Conservation (phyloP, 2,113 vertebrate genomes). For the Dicrurus megarhynchus region DNA sequence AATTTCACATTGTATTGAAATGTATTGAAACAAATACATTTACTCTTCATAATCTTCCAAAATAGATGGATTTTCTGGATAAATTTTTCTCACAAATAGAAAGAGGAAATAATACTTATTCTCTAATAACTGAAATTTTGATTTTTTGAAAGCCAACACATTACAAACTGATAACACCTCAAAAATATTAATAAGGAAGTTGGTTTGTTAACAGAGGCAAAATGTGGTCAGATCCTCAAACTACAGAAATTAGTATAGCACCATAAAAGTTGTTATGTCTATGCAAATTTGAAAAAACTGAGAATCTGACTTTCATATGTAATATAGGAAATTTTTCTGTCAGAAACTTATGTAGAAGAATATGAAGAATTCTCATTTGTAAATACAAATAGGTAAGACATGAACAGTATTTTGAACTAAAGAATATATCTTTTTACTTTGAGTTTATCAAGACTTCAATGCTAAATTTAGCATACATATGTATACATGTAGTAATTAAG, state of each 20-base stretch:
- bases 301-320: neutral
- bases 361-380: neutral
- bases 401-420: neutral
- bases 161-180: neutral
- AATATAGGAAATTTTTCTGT: neutral
- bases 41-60: neutral
- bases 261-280: neutral
- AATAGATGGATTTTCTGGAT: neutral
- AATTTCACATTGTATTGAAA: too few species aligned
- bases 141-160: neutral
- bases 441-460: neutral
- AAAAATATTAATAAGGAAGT: neutral
- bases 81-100: neutral
- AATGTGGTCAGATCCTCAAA: neutral
- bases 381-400: neutral
- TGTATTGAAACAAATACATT: neutral
- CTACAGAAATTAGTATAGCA: conserved; percentile 5
- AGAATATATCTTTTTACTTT: neutral
- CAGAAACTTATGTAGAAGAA: neutral
- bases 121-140: neutral
- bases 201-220: neutral
- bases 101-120: neutral
- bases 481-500: neutral
- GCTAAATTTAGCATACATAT: neutral
- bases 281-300: neutral